Evolutionary conservation across 2,113 vertebrate genomes (phyloP), one percentile per base, ranked within the genome.

Genomic region (Rhinolophus ferrumequinum): DNA sequence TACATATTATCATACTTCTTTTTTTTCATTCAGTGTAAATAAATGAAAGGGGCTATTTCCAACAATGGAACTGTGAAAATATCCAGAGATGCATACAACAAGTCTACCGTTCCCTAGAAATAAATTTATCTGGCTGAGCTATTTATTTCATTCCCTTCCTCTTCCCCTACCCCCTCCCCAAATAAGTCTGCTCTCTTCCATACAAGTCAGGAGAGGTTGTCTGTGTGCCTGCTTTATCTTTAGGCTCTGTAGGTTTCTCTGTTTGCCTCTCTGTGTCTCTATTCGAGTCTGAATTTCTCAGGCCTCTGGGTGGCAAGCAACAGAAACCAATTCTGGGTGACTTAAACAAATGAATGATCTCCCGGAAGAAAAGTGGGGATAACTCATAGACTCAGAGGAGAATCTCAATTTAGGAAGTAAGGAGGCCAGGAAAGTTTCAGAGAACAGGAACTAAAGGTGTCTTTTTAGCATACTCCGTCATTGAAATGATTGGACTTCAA

Each of bases 1-100:
- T 79, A n/a, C 85, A 58, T 54, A 81, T 92, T 86, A 92, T 93
- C 41, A 94, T 86, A 80, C 41, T 96, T 62, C 26, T 60, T 58
- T 58, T 60, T 73, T 75, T 54, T 83, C n/a, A 82, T 79, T 83
- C 60, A 86, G 35, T 81, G 54, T 90, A 96, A 95, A 96, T 88
- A 95, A 98, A 94, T 83, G 87, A 88, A 96, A 92, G 83, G 70
- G 94, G 88, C 56, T 87, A 35, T 41, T 73, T 97, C 82, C 86
- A 98, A 93, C 96, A 97, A 84, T 19, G 15, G 47, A 96, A 28
- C 88, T 81, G 62, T 28, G 75, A 98, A 97, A 66, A 92, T 50
- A 95, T 28, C 30, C 58, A 72, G 50, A 92, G 96, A 97, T 35
- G 38, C 77, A 50, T 95, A 24, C 91, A 76, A 90, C 60, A 88